Conservation (phyloP, 2,888 invertebrate species). For the Drosophila barbarae region DNA sequence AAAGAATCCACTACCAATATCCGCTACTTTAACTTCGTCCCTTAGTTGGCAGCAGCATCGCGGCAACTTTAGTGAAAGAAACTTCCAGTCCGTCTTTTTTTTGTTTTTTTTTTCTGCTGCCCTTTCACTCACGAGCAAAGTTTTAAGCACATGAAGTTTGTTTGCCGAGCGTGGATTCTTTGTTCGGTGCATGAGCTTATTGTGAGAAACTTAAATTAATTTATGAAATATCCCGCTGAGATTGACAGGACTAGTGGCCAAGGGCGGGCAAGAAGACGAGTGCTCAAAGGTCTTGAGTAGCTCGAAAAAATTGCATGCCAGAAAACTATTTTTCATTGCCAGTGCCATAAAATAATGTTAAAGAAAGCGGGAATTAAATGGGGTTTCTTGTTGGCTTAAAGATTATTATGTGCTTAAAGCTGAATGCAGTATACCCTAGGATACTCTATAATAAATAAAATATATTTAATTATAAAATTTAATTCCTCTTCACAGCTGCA, state of each 20-base stretch:
- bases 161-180: constrained; percentile 20
- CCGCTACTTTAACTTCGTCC: constrained; percentile 62
- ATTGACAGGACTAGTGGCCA: constrained; percentile 48
- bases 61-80: constrained; percentile 52
- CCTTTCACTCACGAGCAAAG: constrained; percentile 58
- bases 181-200: constrained; percentile 47
- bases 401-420: not conserved
- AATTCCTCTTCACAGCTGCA: constrained; percentile 81
- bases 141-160: constrained; percentile 68
- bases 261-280: not conserved
- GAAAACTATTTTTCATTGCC: not conserved
- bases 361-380: not conserved
- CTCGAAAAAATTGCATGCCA: not conserved
- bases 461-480: not conserved
- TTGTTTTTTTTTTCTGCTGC: constrained; percentile 32
- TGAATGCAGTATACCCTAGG: not conserved
- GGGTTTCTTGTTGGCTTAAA: not conserved
- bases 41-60: constrained; percentile 28
- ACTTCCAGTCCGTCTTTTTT: constrained; percentile 44
- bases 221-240: constrained; percentile 57
- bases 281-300: not conserved
- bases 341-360: not conserved
- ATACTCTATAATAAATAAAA: not conserved
- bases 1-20: constrained; percentile 54
- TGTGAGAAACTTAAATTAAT: constrained; percentile 71